Evolutionary conservation across 2,888 invertebrate species (phyloP), one percentile per base, ranked within the genome.

Genomic region (Drosophila kanekoi): DNA sequence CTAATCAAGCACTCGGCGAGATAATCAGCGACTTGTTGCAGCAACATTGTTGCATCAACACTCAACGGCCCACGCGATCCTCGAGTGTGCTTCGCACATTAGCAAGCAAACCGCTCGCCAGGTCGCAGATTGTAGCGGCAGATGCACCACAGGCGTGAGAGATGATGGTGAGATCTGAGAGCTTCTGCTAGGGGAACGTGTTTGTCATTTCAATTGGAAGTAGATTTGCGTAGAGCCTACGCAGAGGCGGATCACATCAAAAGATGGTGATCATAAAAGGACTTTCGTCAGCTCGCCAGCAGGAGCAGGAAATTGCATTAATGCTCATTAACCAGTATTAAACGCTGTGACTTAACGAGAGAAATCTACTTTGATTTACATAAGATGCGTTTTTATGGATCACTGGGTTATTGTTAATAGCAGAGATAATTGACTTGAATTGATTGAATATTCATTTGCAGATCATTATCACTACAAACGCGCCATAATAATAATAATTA

Each of bases 11-110:
- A 43, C 60, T 51, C 68, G 28, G 53, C 33, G 33, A 59, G 68
- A 72, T 86, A 83, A 87, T 83, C 83, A 74, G 66, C 75, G 58
- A 71, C 60, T 69, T 79, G 69, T 66, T 67, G 59, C 57, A 48
- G 69, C 82, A 72, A 77, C 82, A 56, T 47, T 81, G 85, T 37
- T 77, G 69, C 74, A 33, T 57, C 67, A 56, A 23, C 23, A 69
- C 64, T 62, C 70, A 52, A 33, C 57, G 35, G 37, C 85, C 87
- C 84, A 87, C 83, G 81, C 84, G 43, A 51, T 63, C 59, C 63
- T 48, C 57, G 23, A 78, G 47, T 60, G 48, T 37, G 44, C 72
- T 74, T 81, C 65, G 67, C 84, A 84, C 84, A 87, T 84, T 84
- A 79, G 72, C 79, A 77, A 58, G 33, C 78, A 71, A 66, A 51